Evolutionary conservation across 2,113 vertebrate genomes (phyloP).

Genomic region (Silurus meridionalis): DNA sequence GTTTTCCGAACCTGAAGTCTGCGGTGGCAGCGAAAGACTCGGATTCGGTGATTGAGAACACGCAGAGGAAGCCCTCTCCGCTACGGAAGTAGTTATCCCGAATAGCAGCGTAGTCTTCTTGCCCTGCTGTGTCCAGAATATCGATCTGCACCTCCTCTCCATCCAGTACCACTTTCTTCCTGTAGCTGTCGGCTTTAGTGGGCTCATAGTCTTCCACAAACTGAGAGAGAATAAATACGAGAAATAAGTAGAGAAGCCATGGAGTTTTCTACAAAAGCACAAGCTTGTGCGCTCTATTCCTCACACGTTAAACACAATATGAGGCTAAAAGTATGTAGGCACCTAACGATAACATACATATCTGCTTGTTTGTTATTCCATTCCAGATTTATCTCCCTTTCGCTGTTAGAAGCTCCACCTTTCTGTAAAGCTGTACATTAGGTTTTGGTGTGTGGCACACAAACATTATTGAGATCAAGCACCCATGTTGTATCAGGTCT

Average conservation of each 20-base stretch:
- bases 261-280: not conserved
- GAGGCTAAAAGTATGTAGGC: not conserved
- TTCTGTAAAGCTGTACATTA: not conserved
- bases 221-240: constrained; percentile 56
- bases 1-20: constrained; percentile 78
- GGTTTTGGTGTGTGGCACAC: not conserved
- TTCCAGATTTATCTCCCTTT: not conserved
- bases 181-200: constrained; percentile 88
- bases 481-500: no score
- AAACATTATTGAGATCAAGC: not conserved
- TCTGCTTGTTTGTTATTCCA: not conserved
- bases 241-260: no score
- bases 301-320: no score
- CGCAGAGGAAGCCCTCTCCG: constrained; percentile 86
- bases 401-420: not conserved
- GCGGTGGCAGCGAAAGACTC: constrained; percentile 88
- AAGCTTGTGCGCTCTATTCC: not conserved
- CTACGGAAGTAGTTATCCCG: constrained; percentile 89
- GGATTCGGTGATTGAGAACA: constrained; percentile 87
- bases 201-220: constrained; percentile 91
- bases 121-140: constrained; percentile 86
- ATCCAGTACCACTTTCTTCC: constrained; percentile 87
- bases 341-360: not conserved
- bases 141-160: constrained; percentile 89
- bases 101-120: constrained; percentile 88